Conservation (phyloP, 2,888 invertebrate genomes). For the Pyrgus malvae region DNA sequence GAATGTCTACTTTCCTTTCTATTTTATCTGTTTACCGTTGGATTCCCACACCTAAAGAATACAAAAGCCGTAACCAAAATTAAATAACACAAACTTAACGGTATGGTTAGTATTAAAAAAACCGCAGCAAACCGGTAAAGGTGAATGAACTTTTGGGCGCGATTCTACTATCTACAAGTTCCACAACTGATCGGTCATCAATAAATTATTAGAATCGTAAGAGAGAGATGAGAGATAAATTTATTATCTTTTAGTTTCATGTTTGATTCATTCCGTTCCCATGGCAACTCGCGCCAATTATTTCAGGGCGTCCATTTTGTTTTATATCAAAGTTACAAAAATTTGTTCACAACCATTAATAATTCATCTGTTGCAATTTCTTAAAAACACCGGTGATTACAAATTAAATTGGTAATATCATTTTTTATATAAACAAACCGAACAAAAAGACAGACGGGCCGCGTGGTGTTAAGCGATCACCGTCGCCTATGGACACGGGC, state of each 20-base stretch:
- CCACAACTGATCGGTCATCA: conserved; percentile 31
- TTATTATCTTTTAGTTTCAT: conserved; percentile 1
- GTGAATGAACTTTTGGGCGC: conserved; percentile 59
- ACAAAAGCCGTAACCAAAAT: conserved; percentile 9
- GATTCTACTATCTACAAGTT: conserved; percentile 38
- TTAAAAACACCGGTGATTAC: no score
- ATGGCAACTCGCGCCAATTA: background rate
- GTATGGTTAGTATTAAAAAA: conserved; percentile 40
- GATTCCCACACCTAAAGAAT: conserved; percentile 4
- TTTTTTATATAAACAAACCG: no score
- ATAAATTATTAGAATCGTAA: conserved; percentile 14
- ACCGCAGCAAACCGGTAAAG: conserved; percentile 50
- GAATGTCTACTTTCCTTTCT: background rate
- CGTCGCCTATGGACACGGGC: no score
- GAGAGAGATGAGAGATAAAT: conserved; percentile 15
- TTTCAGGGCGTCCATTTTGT: no score
- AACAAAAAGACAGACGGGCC: no score
- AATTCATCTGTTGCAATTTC: no score
- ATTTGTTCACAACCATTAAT: no score
- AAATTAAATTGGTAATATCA: no score
- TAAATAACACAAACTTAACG: conserved; percentile 40
- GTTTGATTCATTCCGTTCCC: background rate
- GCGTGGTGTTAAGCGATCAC: no score
- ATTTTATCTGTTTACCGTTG: background rate
- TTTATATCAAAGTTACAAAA: no score